Evolutionary conservation across 2,113 vertebrate genomes (phyloP), one percentile per base, ranked within the genome.

Genomic region (Anser brachyrhynchus): DNA sequence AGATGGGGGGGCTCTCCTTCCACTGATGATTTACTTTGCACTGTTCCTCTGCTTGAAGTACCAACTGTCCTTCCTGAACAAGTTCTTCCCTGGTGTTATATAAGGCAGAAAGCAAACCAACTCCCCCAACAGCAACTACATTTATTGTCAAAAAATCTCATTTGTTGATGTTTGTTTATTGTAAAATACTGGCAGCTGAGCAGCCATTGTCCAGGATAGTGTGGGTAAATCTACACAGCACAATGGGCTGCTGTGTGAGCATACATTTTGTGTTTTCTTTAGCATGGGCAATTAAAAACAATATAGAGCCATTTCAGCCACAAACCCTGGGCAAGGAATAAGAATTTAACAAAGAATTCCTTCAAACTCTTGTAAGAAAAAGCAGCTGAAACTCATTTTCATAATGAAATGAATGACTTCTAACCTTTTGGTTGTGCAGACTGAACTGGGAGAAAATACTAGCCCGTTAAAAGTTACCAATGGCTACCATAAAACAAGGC

Each of bases 151-250:
- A 91, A 83, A 11, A n/a, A 39, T 94, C 91, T 84, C 18, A 21
- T 75, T 89, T 57, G 43, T 82, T 61, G 43, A 52, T 87, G 35
- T 54, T 93, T 84, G n/a, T 65, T 92, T 71, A 80, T 71, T 85
- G 69, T 90, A 74, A 35, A 84, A 64, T 62, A 55, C 64, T 96
- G 93, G 95, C 92, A 93, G 64, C 82, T 88, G 87, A 80, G 84
- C 67, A 93, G 37, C 71, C 82, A 91, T 94, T 96, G 91, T 95
- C 25, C n/a, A 2, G n/a, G 64, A 25, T 55, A 55, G 23, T 65
- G 51, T 39, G 90, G 29, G 20, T 72, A 84, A 75, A 84, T 26
- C 55, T 86, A 21, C 61, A 23, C 25, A 71, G 79, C 55, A 88
- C 76, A 86, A 74, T 33, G 41, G 44, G 20, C 28, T 77, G 79